Evolutionary conservation across 2,113 vertebrate genomes (phyloP).

Genomic region (Phocoena sinus): DNA sequence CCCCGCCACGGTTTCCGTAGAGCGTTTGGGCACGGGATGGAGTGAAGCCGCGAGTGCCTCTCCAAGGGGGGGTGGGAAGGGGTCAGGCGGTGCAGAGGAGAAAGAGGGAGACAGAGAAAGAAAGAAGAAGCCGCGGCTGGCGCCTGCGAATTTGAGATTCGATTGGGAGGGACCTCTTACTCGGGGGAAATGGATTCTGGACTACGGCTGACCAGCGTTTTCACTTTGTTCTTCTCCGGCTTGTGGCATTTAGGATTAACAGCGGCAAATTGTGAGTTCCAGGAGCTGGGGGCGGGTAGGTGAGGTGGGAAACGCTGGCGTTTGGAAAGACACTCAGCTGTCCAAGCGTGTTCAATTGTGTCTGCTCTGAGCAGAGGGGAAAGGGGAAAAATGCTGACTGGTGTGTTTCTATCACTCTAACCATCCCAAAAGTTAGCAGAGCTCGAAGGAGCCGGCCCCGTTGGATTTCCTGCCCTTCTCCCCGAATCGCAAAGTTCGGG

Average conservation of each 20-base stretch:
- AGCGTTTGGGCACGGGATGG: slow-evolving; percentile 40
- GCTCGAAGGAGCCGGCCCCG: neutral
- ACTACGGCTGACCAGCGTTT: slow-evolving; percentile 59
- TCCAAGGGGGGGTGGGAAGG: slow-evolving; percentile 5
- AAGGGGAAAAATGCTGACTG: neutral
- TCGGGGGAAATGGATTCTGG: slow-evolving; percentile 76
- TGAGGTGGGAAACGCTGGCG: neutral
- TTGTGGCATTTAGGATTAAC: slow-evolving; percentile 78
- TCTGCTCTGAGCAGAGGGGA: neutral
- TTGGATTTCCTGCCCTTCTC: neutral
- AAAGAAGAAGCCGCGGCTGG: neutral
- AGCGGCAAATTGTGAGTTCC: slow-evolving; percentile 82
- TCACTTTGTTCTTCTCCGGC: slow-evolving; percentile 72
- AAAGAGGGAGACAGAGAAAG: neutral
- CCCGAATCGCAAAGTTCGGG: slow-evolving; percentile 43
- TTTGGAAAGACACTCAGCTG: neutral
- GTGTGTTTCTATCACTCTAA: neutral
- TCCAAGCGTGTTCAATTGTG: neutral
- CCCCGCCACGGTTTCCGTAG: neutral
- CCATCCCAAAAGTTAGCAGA: slow-evolving; percentile 61
- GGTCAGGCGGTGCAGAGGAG: neutral
- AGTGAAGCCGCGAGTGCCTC: slow-evolving; percentile 33
- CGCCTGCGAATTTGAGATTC: slow-evolving; percentile 55
- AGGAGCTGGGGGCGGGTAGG: neutral
- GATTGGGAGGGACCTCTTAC: slow-evolving; percentile 39